These are phyloP conservation scores for Nemoura dubitans DNA, from an alignment of 2,888 invertebrate species.

Conservation along the genomic window DNA sequence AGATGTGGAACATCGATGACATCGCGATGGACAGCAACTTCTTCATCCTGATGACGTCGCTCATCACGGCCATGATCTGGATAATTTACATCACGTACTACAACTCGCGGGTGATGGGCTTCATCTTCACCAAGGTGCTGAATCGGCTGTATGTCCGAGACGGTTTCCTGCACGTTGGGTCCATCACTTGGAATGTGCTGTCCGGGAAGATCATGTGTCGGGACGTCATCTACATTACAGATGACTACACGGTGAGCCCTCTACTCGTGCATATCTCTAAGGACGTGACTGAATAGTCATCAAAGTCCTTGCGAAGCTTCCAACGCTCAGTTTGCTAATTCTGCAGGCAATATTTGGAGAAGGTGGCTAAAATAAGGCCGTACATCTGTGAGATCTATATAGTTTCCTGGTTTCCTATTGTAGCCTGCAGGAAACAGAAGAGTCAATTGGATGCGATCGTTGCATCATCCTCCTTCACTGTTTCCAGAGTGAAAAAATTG, in stretches of 20 bases:
- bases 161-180: slow-evolving; percentile 92
- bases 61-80: slow-evolving; percentile 87
- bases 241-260: slow-evolving; percentile 77
- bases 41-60: slow-evolving; percentile 79
- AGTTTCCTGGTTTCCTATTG: too few species aligned
- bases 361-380: too few species aligned
- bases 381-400: too few species aligned
- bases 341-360: too few species aligned
- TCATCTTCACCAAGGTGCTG: slow-evolving; percentile 86
- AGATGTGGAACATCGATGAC: slow-evolving; percentile 63
- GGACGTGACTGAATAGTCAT: too few species aligned
- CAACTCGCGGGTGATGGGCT: slow-evolving; percentile 91
- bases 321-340: too few species aligned
- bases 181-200: slow-evolving; percentile 92
- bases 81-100: slow-evolving; percentile 94
- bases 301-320: too few species aligned
- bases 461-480: too few species aligned
- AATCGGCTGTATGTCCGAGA: slow-evolving; percentile 87
- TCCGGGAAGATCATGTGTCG: slow-evolving; percentile 99
- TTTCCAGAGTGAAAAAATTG: too few species aligned
- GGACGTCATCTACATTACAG: slow-evolving; percentile 92
- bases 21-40: slow-evolving; percentile 82
- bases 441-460: too few species aligned
- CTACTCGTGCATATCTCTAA: too few species aligned
- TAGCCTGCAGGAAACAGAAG: too few species aligned